Percentiles rank a stretch among this genome's conserved stretches.
Evolutionary conservation across 2,797 vertebrate genomes (phyloP).

Genomic region (Alectoris magna): DNA sequence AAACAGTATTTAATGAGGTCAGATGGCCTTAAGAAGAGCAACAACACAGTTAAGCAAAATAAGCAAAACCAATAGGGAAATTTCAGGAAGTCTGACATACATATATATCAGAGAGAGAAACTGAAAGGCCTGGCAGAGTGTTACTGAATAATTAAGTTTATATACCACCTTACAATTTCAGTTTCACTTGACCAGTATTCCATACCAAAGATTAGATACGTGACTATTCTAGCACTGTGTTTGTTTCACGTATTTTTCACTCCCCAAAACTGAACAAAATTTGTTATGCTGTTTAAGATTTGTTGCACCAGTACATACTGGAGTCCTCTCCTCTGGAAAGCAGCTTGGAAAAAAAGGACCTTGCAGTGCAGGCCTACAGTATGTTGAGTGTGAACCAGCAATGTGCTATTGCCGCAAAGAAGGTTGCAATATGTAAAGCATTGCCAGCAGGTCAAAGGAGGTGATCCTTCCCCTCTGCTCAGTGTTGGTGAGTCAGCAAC

Average conservation of each 20-base stretch:
- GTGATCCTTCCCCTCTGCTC: neutral
- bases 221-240: neutral
- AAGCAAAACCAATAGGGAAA: slow-evolving; percentile 7
- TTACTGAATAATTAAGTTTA: neutral
- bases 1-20: slow-evolving; percentile 31
- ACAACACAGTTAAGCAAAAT: neutral
- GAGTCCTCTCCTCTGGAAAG: neutral
- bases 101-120: neutral
- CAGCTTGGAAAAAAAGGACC: neutral
- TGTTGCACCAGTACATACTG: neutral
- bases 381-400: neutral
- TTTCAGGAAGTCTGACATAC: neutral
- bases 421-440: neutral
- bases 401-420: neutral
- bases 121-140: neutral
- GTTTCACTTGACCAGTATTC: neutral
- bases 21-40: neutral
- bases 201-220: fast-evolving
- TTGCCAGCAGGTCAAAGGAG: neutral
- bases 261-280: fast-evolving
- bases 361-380: neutral
- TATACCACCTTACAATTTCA: neutral
- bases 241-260: neutral
- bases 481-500: neutral
- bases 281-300: neutral